Percentiles rank a stretch among this genome's conserved stretches.
Conservation (phyloP, 2,888 invertebrate species). For the Microplitis deprimator region DNA sequence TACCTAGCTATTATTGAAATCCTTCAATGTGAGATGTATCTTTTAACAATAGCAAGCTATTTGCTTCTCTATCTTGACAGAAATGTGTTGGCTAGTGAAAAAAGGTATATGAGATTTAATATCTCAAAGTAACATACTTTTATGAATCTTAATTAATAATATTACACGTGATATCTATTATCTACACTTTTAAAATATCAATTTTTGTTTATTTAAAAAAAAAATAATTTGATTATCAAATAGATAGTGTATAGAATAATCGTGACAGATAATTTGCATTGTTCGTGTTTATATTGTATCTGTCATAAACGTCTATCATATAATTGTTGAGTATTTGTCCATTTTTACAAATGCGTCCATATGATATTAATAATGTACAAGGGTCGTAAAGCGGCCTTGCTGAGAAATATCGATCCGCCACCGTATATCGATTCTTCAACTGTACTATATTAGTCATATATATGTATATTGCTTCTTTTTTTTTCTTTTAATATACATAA, state of each 20-base stretch:
- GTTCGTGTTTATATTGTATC: background rate
- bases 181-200: no score
- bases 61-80: no score
- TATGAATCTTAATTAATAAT: no score
- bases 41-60: no score
- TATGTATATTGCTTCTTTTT: background rate
- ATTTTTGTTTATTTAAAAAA: no score
- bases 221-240: no score
- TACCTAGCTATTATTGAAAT: no score
- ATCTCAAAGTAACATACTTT: no score
- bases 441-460: background rate
- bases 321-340: constrained; percentile 12
- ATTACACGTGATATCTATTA: no score
- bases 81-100: no score
- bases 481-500: constrained; percentile 10
- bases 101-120: no score
- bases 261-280: background rate
- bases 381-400: constrained; percentile 66
- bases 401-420: constrained; percentile 60
- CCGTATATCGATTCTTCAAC: constrained; percentile 61
- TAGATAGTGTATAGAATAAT: background rate
- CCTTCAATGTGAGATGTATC: no score
- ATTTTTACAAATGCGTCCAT: constrained; percentile 55
- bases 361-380: constrained; percentile 65
- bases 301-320: background rate